Base-by-base conservation (phyloP, 2,113 vertebrate species). In the Apeltes quadracus region DNA sequence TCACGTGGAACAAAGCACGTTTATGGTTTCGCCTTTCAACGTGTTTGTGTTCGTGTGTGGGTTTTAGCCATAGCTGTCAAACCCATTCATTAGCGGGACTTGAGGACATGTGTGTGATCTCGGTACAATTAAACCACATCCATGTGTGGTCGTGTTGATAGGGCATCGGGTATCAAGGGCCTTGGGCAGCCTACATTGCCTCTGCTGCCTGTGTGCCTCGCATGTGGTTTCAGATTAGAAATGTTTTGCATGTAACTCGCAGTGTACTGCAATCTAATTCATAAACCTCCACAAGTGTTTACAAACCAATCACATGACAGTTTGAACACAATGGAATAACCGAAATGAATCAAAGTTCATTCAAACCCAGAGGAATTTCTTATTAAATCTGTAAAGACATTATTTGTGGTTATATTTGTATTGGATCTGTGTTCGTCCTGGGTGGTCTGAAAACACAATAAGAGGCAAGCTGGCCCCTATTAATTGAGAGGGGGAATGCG, bases 361-460 rank as follows among this genome's bases (percentile, higher is more conserved):
- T 73, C 32, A 62, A 62, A 82, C 29, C n/a, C 27, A 56, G 4
- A 53, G 41, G 12, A 1, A 20, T 54, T 2, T 73, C 41, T 6
- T 71, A 1, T 55, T 66, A 7, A 53, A 72, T 66, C 13, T 39
- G n/a, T 39, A 25, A 12, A 14, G 36, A 56, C 48, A 39, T 32
- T 51, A 27, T 66, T 27, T 48, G n/a, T 64, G 55, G 62, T 79
- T 2, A 32, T 82, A 57, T 74, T 79, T 65, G 64, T 84, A 88
- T 85, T 57, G 70, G 38, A 67, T 72, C 78, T 54, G 64, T 56
- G 53, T 54, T 79, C 75, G 50, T 73, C 84, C 83, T 92, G 93
- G 93, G 93, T 93, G 93, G 93, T 93, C 93, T 81, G 1, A 76
- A 68, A 85, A 69, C 73, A 74, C 61, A 71, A 86, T 76, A 86